Percentiles rank a stretch among this genome's conserved stretches.
Conservation (phyloP, 2,888 invertebrate genomes). For the Drosophila histrio region DNA sequence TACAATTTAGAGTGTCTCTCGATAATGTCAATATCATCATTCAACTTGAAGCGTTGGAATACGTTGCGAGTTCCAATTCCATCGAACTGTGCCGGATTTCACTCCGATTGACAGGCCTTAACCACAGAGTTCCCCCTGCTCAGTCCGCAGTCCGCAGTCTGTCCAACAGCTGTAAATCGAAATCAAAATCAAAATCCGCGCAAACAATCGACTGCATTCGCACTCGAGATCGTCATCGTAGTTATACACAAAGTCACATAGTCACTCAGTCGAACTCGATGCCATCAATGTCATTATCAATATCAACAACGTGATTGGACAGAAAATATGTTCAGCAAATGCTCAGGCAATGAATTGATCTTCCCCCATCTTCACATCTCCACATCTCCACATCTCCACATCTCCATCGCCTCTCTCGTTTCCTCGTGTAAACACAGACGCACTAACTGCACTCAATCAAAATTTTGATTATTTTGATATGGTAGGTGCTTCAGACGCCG, state of each 20-base stretch:
- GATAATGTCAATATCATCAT: slow-evolving; percentile 81
- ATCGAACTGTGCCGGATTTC: slow-evolving; percentile 75
- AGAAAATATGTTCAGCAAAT: slow-evolving; percentile 44
- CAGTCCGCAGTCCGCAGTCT: background rate
- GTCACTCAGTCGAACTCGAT: slow-evolving; percentile 76
- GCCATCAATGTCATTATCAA: slow-evolving; percentile 82
- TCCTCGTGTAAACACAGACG: slow-evolving; percentile 69
- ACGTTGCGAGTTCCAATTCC: slow-evolving; percentile 55
- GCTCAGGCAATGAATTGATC: slow-evolving; percentile 61
- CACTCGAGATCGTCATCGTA: slow-evolving; percentile 58
- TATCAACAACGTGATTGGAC: slow-evolving; percentile 82
- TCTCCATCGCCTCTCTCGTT: background rate
- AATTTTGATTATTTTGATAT: slow-evolving; percentile 79
- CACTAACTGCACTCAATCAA: slow-evolving; percentile 79
- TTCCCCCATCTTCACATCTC: background rate
- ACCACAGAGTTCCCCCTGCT: slow-evolving; percentile 9
- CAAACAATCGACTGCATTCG: slow-evolving; percentile 75
- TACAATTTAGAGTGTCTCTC: slow-evolving; percentile 77
- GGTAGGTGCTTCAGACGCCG: slow-evolving; percentile 70
- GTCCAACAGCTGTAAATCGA: slow-evolving; percentile 34
- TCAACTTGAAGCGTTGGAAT: slow-evolving; percentile 54
- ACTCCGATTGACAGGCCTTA: slow-evolving; percentile 63
- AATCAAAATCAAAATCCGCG: slow-evolving; percentile 70
- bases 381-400: background rate
- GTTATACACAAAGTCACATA: slow-evolving; percentile 54